These are phyloP conservation scores for Botia kubotai DNA, from an alignment of 2,797 vertebrate genomes.

Conservation along the genomic window DNA sequence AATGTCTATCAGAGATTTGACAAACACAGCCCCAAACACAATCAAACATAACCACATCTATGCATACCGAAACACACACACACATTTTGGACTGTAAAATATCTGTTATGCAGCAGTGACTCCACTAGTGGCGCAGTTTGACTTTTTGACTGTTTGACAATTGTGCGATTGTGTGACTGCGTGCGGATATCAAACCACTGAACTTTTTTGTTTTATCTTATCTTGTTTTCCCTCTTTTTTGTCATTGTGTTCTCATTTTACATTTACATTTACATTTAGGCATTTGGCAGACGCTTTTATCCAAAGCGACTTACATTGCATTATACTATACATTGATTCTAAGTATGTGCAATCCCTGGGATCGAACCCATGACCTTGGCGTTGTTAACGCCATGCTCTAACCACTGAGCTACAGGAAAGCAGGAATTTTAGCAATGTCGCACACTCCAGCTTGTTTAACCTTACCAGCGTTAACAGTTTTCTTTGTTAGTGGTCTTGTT, in stretches of 20 bases:
- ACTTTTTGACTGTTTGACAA: neutral
- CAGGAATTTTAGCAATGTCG: conserved; percentile 14
- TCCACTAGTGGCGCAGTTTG: conserved; percentile 7
- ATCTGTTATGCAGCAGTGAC: conserved; percentile 12
- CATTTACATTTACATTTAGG: too few species aligned
- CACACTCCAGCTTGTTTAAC: conserved; percentile 39
- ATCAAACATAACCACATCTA: conserved; percentile 5
- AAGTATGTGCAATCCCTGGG: too few species aligned
- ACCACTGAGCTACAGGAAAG: too few species aligned
- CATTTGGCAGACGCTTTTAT: too few species aligned
- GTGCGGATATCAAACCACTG: neutral
- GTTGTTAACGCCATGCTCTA: too few species aligned
- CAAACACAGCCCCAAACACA: conserved; percentile 2
- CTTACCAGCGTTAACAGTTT: neutral
- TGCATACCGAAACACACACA: conserved; percentile 25
- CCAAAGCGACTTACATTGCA: too few species aligned
- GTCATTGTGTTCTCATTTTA: neutral
- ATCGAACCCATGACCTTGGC: too few species aligned
- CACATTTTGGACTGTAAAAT: neutral
- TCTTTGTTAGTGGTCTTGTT: conserved; percentile 43
- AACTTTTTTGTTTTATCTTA: neutral
- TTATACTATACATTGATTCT: too few species aligned
- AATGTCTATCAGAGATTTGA: conserved; percentile 37
- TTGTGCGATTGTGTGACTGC: neutral
- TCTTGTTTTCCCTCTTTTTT: neutral